Evolutionary conservation across 2,797 vertebrate species (phyloP), one percentile per base, ranked within the genome.

Genomic region (Sparus aurata): DNA sequence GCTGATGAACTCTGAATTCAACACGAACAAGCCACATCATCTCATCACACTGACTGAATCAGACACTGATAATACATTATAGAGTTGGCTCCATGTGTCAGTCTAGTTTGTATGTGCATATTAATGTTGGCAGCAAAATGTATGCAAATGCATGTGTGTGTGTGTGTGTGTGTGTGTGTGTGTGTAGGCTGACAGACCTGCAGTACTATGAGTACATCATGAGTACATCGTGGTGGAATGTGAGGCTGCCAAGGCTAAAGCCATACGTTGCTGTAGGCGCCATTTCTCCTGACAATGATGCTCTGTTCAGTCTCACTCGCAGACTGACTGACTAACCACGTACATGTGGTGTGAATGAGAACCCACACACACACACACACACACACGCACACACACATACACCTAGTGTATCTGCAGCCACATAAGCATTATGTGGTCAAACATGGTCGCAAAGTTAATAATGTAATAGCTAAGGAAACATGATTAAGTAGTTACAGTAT

Each of bases 221-320:
- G 91, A 93, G 77, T 69, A 50, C 84, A 88, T 90, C 83, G 20
- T 67, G 85, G 81, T 85, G 92, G 92, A 94, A 94, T 95, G 91
- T 83, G 85, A 88, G 78, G 78, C 80, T 83, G 85, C 84, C 74
- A 83, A 89, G 80, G 87, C 83, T 84, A 65, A 84, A 80, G 88
- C 84, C 87, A 91, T 88, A 85, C 70, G 23, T 91, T 70, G 91
- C 94, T 94, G 80, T 80, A 83, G 93, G 94, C 91, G 50, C 88
- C 86, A 73, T 91, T 89, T 91, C 57, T 86, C 52, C 75, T 92
- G 81, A 92, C 87, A 90, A 85, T 87, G 89, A 93, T 93, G 90
- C 88, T 91, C 88, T 91, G 87, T 91, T 91, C 82, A 88, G 67
- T 87, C 87, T 90, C 80, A 84, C 73, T 84, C 71, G 45, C 83